A percentile compares a stretch with the other conserved stretches of the same genome.
Conservation (phyloP, 2,797 vertebrate genomes). For the Phoxinus dragarum region DNA sequence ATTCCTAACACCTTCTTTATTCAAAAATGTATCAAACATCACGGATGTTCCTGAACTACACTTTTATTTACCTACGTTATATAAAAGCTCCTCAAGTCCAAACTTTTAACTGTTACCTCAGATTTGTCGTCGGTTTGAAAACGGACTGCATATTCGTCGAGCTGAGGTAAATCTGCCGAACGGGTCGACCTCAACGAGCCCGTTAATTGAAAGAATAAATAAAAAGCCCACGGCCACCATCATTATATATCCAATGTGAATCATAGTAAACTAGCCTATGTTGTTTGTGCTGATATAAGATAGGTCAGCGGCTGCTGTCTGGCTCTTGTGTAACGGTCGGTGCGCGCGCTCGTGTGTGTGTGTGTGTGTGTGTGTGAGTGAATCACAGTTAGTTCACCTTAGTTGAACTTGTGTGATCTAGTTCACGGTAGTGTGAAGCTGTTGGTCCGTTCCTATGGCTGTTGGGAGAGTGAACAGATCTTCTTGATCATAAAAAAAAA, state of each 20-base stretch:
- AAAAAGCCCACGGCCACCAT: neutral
- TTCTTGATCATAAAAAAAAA: constrained; percentile 32
- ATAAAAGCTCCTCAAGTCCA: neutral
- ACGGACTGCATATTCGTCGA: constrained; percentile 9
- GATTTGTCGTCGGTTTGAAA: constrained; percentile 21
- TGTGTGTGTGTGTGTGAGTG: constrained; percentile 24
- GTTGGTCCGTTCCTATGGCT: constrained; percentile 43
- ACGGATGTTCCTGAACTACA: neutral
- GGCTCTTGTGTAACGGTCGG: constrained; percentile 73
- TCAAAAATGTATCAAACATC: neutral
- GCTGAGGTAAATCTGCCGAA: constrained; percentile 4
- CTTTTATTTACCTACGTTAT: neutral
- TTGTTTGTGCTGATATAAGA: constrained; percentile 58
- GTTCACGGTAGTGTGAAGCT: constrained; percentile 52
- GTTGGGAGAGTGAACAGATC: constrained; percentile 21
- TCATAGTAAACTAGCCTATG: neutral
- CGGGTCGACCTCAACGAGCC: constrained; percentile 14
- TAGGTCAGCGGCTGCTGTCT: constrained; percentile 51
- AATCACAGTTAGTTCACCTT: constrained; percentile 78
- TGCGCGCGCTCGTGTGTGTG: neutral
- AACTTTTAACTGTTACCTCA: constrained; percentile 23
- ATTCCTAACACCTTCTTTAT: neutral
- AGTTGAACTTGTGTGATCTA: constrained; percentile 76
- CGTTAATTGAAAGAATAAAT: neutral
- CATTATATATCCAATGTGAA: constrained; percentile 2